Percentiles rank a stretch among this genome's conserved stretches.
Evolutionary conservation across 2,888 invertebrate genomes (phyloP).

Genomic region (Leptarthrus brevirostris): DNA sequence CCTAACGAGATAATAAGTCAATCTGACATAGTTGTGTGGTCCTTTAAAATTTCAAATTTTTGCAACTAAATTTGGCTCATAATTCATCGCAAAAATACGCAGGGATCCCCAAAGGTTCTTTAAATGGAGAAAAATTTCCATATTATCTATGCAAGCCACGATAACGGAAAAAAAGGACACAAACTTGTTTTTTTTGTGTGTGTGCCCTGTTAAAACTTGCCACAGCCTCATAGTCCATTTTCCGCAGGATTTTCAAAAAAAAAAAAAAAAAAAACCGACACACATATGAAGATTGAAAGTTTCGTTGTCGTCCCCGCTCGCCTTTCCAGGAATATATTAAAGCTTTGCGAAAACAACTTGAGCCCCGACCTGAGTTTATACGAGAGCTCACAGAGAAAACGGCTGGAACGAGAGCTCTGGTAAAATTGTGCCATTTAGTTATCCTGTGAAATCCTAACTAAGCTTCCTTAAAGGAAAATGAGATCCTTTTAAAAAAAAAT

Average conservation of each 20-base stretch:
- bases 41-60: background rate
- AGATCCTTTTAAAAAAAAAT: constrained; percentile 29
- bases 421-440: constrained; percentile 35
- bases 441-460: constrained; percentile 38
- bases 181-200: background rate
- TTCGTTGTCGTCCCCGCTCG: background rate
- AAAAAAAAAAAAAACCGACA: background rate
- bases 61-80: constrained; percentile 29
- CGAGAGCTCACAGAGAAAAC: background rate
- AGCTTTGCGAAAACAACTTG: background rate
- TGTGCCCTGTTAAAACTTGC: background rate
- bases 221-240: constrained; percentile 21
- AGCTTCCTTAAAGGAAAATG: constrained; percentile 41
- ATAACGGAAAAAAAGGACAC: constrained; percentile 6
- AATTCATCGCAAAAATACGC: constrained; percentile 7
- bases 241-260: constrained; percentile 20
- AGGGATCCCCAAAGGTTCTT: constrained; percentile 12
- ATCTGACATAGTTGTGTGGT: constrained; percentile 6
- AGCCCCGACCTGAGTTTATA: background rate
- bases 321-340: constrained; percentile 28
- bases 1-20: constrained; percentile 12
- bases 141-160: constrained; percentile 23
- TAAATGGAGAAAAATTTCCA: constrained; percentile 15
- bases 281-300: constrained; percentile 15
- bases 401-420: background rate